phyloP scores from a whole-genome alignment of 2,113 vertebrate species.

The Dasyornis broadbenti region DNA sequence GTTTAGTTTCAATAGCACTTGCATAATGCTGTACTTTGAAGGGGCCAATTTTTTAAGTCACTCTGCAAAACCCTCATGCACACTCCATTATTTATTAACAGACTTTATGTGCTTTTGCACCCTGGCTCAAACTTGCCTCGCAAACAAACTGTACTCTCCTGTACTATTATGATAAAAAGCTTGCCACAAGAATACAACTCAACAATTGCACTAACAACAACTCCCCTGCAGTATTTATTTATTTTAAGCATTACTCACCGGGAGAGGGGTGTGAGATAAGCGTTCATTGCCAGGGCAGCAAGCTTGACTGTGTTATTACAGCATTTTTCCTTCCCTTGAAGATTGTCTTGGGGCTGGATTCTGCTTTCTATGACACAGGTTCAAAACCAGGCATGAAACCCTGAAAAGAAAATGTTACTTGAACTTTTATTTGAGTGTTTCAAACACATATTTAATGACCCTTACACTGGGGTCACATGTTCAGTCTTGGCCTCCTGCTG shows the following conservation, averaged over 20 bases:
- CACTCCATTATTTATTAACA: conserved; percentile 8
- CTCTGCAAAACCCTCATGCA: neutral
- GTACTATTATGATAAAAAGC: conserved; percentile 9
- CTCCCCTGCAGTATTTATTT: conserved; percentile 19
- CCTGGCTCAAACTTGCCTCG: neutral
- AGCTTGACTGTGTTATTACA: neutral
- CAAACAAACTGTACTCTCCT: neutral
- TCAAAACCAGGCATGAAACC: neutral
- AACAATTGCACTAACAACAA: conserved; percentile 21
- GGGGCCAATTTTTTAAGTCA: neutral
- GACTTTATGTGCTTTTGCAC: neutral
- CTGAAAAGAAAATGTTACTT: neutral
- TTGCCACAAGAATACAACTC: conserved; percentile 1
- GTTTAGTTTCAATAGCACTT: neutral
- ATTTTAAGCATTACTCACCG: conserved; percentile 31
- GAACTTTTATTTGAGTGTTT: neutral
- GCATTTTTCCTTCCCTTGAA: neutral
- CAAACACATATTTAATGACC: neutral
- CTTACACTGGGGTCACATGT: neutral
- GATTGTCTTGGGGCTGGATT: neutral
- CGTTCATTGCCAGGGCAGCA: neutral
- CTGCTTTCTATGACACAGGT: neutral
- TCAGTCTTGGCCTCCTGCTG: neutral
- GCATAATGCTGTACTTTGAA: neutral
- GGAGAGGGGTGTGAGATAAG: neutral